A percentile compares a stretch with the other conserved stretches of the same genome.
Evolutionary conservation across 2,113 vertebrate genomes (phyloP).

Genomic region (Sinosuthora webbiana): DNA sequence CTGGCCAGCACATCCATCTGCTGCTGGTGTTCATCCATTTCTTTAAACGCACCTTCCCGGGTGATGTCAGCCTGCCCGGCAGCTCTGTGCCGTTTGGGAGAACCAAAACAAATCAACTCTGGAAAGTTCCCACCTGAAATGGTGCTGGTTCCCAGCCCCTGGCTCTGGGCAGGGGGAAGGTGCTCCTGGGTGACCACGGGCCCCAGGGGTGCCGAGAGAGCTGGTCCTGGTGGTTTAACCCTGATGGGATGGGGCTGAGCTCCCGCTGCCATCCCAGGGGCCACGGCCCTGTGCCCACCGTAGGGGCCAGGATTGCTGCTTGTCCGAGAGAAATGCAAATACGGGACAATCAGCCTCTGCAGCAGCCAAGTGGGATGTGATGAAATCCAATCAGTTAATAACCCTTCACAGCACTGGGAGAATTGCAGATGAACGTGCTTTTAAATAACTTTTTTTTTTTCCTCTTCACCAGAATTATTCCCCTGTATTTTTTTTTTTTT

Average conservation of each 20-base stretch:
- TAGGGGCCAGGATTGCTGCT: background rate
- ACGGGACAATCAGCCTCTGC: background rate
- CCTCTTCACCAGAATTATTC: background rate
- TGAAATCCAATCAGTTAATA: constrained; percentile 59
- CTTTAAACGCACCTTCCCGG: background rate
- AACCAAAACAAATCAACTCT: background rate
- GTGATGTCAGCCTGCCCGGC: background rate
- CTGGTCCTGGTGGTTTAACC: fast-evolving
- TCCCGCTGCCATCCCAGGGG: background rate
- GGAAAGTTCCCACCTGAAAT: fast-evolving
- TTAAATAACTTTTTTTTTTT: background rate
- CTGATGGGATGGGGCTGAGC: fast-evolving
- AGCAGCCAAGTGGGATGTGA: background rate
- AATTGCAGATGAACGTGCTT: constrained; percentile 12
- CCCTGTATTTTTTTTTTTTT: background rate
- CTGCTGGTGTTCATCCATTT: background rate
- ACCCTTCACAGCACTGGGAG: background rate
- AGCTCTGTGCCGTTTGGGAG: background rate
- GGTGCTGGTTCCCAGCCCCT: background rate
- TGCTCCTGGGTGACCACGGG: fast-evolving
- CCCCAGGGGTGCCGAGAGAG: fast-evolving
- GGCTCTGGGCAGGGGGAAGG: fast-evolving
- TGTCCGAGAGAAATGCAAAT: constrained; percentile 41
- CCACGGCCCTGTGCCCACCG: fast-evolving
- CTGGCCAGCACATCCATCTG: background rate